Conservation (phyloP, 2,113 vertebrate genomes). For the Otocyon megalotis region DNA sequence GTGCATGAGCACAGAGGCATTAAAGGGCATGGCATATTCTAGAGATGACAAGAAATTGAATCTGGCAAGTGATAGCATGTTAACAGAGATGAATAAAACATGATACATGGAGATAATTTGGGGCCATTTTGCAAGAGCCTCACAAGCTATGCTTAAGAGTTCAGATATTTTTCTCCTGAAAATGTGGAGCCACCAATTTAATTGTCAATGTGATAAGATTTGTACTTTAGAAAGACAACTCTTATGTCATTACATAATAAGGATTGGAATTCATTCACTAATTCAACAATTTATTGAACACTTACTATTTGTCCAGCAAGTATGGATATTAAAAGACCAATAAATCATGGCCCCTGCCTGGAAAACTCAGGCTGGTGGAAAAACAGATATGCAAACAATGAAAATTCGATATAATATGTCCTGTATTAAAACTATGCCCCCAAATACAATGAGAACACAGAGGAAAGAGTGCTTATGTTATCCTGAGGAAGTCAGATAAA, state of each 20-base stretch:
- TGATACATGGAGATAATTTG: slow-evolving; percentile 28
- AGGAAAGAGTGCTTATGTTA: slow-evolving; percentile 8
- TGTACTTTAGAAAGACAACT: slow-evolving; percentile 45
- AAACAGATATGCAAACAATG: neutral
- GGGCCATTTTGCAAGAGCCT: slow-evolving; percentile 32
- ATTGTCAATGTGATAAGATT: slow-evolving; percentile 27
- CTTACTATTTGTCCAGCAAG: slow-evolving; percentile 36
- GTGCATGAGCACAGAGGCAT: neutral
- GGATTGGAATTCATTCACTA: slow-evolving; percentile 37
- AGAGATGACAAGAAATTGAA: slow-evolving; percentile 37
- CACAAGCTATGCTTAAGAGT: neutral
- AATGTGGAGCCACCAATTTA: slow-evolving; percentile 5
- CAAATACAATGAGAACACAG: slow-evolving; percentile 2
- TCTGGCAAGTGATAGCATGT: neutral
- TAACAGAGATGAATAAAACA: slow-evolving; percentile 1
- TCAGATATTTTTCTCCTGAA: neutral
- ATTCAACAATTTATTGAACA: slow-evolving; percentile 3
- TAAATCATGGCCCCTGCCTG: slow-evolving; percentile 15
- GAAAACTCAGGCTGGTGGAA: slow-evolving; percentile 11
- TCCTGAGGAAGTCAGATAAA: neutral
- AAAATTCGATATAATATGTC: neutral
- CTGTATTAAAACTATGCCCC: neutral
- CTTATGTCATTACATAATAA: slow-evolving; percentile 17
- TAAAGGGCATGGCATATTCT: slow-evolving; percentile 27
- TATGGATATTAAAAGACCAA: neutral